These are phyloP conservation scores for Orchesellides sinensis DNA, from an alignment of 2,888 invertebrate genomes.

Conservation along the genomic window DNA sequence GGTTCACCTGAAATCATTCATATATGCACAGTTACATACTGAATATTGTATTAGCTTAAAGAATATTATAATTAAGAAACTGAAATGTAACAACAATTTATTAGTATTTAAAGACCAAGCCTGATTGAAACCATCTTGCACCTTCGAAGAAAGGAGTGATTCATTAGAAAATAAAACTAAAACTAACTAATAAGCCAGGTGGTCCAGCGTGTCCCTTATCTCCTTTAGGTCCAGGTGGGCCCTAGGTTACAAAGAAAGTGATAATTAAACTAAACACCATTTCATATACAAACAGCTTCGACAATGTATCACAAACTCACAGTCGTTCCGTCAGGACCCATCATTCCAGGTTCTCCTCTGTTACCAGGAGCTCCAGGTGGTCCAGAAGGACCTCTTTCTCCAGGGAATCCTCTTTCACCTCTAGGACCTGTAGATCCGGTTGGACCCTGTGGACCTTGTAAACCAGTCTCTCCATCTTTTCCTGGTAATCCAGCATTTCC, in stretches of 20 bases:
- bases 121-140: too few species aligned
- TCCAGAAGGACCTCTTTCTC: conserved; percentile 84
- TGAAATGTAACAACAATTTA: background rate
- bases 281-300: background rate
- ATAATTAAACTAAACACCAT: background rate
- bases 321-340: conserved; percentile 82
- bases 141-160: too few species aligned
- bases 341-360: conserved; percentile 83
- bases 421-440: conserved; percentile 82
- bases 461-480: conserved; percentile 83
- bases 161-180: background rate
- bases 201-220: conserved; percentile 85
- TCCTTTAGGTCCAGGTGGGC: conserved; percentile 83
- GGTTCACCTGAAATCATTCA: conserved; percentile 81
- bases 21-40: background rate
- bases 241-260: conserved; percentile 78
- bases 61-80: background rate
- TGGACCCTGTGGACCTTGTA: conserved; percentile 83
- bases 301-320: conserved; percentile 71
- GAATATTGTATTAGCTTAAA: too few species aligned
- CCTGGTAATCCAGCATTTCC: conserved; percentile 81
- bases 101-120: background rate
- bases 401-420: conserved; percentile 84
- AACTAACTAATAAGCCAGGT: conserved; percentile 81
- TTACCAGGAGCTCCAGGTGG: conserved; percentile 82